Evolutionary conservation across 2,797 vertebrate species (phyloP).

Genomic region (Falco concolor): DNA sequence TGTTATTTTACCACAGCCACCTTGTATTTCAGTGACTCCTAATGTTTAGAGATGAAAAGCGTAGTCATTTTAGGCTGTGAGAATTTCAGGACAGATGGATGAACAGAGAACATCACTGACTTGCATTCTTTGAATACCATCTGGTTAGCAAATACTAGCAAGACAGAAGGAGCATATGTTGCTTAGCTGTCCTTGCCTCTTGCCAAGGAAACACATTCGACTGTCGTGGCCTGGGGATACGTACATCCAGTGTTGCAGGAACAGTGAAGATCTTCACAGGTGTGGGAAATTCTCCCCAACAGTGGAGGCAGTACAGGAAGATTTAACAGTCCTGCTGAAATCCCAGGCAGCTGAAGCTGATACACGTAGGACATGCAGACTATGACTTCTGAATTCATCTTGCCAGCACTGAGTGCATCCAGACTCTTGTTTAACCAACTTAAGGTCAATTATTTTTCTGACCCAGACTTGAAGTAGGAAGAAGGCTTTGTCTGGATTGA

Average conservation of each 20-base stretch:
- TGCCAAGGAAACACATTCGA: neutral
- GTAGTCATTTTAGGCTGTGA: neutral
- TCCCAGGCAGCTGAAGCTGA: neutral
- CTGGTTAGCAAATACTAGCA: slow-evolving; percentile 14
- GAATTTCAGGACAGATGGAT: slow-evolving; percentile 3
- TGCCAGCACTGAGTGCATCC: neutral
- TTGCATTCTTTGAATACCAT: slow-evolving; percentile 15
- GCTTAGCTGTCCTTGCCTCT: neutral
- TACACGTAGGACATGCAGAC: neutral
- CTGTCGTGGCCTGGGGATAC: neutral
- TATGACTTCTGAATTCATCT: neutral
- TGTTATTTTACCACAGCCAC: neutral
- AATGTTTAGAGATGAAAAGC: neutral
- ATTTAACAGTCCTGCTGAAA: neutral
- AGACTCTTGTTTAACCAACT: neutral
- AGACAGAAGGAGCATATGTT: neutral
- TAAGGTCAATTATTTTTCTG: neutral
- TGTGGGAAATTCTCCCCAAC: neutral
- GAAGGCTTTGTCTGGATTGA: neutral
- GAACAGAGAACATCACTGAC: neutral
- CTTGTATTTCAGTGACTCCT: neutral
- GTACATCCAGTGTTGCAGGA: neutral
- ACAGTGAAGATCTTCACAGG: neutral
- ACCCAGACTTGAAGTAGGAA: neutral
- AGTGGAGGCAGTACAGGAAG: neutral